These are phyloP conservation scores for Rhingia campestris DNA, from an alignment of 2,888 invertebrate species.

Conservation along the genomic window DNA sequence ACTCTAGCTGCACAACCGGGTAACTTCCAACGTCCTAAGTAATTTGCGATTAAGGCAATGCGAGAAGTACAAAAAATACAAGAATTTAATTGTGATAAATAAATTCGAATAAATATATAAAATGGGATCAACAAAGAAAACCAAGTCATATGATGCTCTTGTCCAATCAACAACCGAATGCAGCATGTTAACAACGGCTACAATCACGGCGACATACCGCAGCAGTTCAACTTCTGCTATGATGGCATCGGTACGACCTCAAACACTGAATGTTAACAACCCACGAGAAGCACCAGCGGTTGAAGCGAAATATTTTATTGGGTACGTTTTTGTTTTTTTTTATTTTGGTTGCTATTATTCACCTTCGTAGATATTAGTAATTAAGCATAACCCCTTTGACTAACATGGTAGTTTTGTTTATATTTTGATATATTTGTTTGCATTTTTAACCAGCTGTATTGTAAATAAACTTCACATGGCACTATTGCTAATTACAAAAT, in stretches of 20 bases:
- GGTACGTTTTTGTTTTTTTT: constrained; percentile 79
- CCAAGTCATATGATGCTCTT: constrained; percentile 57
- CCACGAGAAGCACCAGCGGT: constrained; percentile 80
- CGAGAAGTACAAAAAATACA: constrained; percentile 9
- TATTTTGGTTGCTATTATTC: constrained; percentile 25
- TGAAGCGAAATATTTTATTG: constrained; percentile 81
- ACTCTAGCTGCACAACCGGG: constrained; percentile 2
- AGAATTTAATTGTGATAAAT: constrained; percentile 31
- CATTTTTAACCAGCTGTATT: too few species aligned
- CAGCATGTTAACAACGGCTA: constrained; percentile 58
- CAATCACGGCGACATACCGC: constrained; percentile 75
- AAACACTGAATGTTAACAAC: constrained; percentile 81
- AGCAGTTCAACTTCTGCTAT: constrained; percentile 78
- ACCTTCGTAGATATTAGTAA: background rate
- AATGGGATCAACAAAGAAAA: constrained; percentile 66
- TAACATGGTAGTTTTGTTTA: too few species aligned
- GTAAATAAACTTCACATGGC: too few species aligned
- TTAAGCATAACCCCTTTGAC: too few species aligned
- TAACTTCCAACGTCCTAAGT: constrained; percentile 9
- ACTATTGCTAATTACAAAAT: too few species aligned
- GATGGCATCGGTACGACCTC: constrained; percentile 78
- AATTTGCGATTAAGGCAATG: background rate
- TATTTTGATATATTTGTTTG: too few species aligned
- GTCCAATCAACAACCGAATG: constrained; percentile 53
- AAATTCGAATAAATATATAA: constrained; percentile 8